These are phyloP conservation scores for Puntigrus tetrazona DNA, from an alignment of 2,113 vertebrate genomes.

Conservation along the genomic window DNA sequence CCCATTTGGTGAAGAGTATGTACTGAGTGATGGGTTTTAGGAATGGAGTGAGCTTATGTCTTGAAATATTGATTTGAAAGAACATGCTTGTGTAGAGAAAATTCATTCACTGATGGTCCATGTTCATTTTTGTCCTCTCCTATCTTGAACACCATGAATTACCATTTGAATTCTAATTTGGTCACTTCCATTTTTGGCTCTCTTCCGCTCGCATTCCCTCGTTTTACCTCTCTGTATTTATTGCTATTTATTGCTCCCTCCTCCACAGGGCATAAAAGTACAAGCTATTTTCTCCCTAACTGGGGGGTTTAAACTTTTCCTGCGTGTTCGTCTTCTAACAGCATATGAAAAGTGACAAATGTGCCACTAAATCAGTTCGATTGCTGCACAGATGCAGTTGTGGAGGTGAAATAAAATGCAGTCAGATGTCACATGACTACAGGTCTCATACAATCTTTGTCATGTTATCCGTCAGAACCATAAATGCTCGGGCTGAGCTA, in stretches of 20 bases:
- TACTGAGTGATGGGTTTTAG: slow-evolving; percentile 55
- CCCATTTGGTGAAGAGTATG: slow-evolving; percentile 70
- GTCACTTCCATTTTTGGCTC: not conserved
- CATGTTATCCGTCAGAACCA: not conserved
- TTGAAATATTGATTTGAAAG: slow-evolving; percentile 75
- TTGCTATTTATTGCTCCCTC: slow-evolving; percentile 6
- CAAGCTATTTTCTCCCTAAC: slow-evolving; percentile 4
- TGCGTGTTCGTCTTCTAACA: not conserved
- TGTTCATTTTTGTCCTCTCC: not conserved
- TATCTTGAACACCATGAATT: not conserved
- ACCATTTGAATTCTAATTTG: not conserved
- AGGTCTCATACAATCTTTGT: not conserved
- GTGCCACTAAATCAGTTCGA: slow-evolving; percentile 13
- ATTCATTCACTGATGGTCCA: slow-evolving; percentile 60
- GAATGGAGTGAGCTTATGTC: slow-evolving; percentile 66
- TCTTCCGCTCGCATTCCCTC: not conserved
- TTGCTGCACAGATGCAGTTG: not conserved
- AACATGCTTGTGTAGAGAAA: slow-evolving; percentile 69
- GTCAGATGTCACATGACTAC: not conserved
- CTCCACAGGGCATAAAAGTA: not conserved
- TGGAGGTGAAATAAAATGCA: slow-evolving; percentile 11
- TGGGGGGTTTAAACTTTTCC: slow-evolving; percentile 1
- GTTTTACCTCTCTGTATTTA: not conserved
- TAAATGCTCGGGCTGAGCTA: not conserved
- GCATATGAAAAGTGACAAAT: slow-evolving; percentile 36